These are phyloP conservation scores for Lacerta bilineata DNA, from an alignment of 2,797 vertebrate species.

Conservation along the genomic window DNA sequence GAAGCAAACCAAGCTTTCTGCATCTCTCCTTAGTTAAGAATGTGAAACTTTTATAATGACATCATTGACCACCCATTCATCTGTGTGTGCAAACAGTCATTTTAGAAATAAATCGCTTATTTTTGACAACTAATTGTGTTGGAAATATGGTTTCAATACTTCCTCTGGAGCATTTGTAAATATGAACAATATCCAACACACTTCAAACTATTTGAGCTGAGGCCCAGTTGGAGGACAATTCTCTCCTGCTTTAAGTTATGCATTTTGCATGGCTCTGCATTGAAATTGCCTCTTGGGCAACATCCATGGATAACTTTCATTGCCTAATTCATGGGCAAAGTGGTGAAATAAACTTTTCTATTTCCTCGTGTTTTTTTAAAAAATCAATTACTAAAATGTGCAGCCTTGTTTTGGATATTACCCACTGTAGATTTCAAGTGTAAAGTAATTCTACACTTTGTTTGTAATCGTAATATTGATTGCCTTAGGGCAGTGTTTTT, in stretches of 20 bases:
- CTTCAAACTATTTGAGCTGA: conserved; percentile 36
- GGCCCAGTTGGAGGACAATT: conserved; percentile 38
- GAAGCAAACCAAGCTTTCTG: too few relatives aligned
- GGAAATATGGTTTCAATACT: conserved; percentile 33
- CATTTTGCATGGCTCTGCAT: conserved; percentile 21
- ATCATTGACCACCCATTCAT: not conserved
- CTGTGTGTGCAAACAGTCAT: not conserved
- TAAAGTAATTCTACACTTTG: conserved; percentile 24
- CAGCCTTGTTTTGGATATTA: not conserved
- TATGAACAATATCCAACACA: conserved; percentile 1
- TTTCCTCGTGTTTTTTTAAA: conserved; percentile 10
- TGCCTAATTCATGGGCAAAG: not conserved
- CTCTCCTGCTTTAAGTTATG: conserved; percentile 9
- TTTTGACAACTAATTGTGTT: not conserved
- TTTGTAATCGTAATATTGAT: not conserved
- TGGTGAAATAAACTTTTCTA: not conserved
- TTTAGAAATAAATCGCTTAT: not conserved
- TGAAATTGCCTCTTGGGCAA: conserved; percentile 14
- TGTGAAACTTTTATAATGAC: not conserved
- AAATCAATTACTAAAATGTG: conserved; percentile 31
- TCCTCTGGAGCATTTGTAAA: conserved; percentile 32
- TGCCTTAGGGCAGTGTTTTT: not conserved
- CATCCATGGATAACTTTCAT: conserved; percentile 22
- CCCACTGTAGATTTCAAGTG: not conserved
- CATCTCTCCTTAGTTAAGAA: not conserved